Conservation (phyloP, 2,797 vertebrate species). For the Lagorchestes hirsutus region DNA sequence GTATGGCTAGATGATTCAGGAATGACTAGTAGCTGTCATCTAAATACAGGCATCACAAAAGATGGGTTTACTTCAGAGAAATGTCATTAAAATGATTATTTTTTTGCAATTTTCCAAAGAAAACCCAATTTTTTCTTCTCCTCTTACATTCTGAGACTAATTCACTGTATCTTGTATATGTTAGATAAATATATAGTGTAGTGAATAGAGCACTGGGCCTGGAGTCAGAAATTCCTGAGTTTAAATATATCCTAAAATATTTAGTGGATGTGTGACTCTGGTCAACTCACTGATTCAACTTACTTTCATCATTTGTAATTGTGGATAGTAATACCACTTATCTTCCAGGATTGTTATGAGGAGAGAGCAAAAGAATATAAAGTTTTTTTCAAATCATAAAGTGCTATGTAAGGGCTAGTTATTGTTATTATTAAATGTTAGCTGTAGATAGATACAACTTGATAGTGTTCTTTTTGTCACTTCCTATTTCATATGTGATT, state of each 20-base stretch:
- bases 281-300: not conserved
- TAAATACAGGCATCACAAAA: no score
- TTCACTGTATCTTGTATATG: no score
- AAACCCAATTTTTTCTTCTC: no score
- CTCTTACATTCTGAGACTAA: no score
- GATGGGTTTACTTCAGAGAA: no score
- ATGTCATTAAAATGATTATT: no score
- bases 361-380: not conserved
- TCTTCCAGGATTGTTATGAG: not conserved
- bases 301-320: not conserved
- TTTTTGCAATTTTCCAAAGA: no score
- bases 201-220: not conserved
- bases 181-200: no score
- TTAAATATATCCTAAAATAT: not conserved
- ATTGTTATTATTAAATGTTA: not conserved
- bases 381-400: not conserved
- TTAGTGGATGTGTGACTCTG: not conserved
- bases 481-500: not conserved
- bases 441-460: not conserved
- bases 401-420: not conserved
- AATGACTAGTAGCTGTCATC: no score
- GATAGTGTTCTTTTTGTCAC: not conserved
- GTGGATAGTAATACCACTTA: not conserved
- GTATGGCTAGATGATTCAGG: no score
- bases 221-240: not conserved